Conservation (phyloP, 2,888 invertebrate genomes). For the Poecilobothrus nobilitatus region DNA sequence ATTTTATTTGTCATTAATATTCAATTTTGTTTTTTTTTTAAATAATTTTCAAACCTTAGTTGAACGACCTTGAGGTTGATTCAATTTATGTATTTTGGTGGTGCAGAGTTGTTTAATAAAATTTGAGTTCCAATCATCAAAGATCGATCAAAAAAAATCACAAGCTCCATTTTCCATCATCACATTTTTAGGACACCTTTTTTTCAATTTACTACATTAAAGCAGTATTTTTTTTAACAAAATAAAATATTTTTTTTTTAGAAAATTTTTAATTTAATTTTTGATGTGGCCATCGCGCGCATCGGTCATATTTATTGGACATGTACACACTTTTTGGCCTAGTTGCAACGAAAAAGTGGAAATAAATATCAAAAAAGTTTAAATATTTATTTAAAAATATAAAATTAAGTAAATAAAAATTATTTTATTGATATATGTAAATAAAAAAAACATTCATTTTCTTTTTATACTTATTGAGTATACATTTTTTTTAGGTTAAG, state of each 20-base stretch:
- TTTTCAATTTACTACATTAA: neutral
- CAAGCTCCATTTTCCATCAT: neutral
- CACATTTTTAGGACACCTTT: neutral
- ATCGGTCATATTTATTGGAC: slow-evolving; percentile 43
- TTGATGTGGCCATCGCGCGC: slow-evolving; percentile 46
- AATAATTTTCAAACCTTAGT: slow-evolving; percentile 6
- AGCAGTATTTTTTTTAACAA: slow-evolving; percentile 5
- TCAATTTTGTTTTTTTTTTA: neutral
- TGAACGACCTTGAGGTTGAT: slow-evolving; percentile 3
- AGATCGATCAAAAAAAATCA: neutral
- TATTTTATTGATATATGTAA: neutral
- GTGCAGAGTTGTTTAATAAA: neutral
- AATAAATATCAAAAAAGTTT: slow-evolving; percentile 41
- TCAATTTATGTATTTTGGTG: neutral
- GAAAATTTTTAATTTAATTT: slow-evolving; percentile 28
- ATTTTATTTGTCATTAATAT: neutral
- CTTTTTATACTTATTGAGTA: slow-evolving; percentile 13
- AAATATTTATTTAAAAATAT: slow-evolving; percentile 23
- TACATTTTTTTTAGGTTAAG: slow-evolving; percentile 16
- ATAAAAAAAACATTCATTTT: neutral
- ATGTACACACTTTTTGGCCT: slow-evolving; percentile 46
- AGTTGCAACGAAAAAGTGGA: slow-evolving; percentile 45
- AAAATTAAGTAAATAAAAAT: slow-evolving; percentile 16
- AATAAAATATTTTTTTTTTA: slow-evolving; percentile 2
- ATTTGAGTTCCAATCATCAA: neutral